These are phyloP conservation scores for Scaptomyza reducta DNA, from an alignment of 2,888 invertebrate genomes.

Conservation along the genomic window DNA sequence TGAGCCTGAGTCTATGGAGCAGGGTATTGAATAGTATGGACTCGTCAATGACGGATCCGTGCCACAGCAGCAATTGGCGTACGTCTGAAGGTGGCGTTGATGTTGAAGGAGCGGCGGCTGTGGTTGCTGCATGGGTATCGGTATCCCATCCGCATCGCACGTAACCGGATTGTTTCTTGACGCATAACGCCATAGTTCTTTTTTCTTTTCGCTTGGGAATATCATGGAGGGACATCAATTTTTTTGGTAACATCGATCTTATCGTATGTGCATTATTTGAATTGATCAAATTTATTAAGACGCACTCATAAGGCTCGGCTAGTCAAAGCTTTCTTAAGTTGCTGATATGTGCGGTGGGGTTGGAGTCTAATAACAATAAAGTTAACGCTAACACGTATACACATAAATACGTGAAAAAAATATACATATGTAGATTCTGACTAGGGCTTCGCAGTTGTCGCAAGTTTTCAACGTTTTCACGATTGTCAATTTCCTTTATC, in stretches of 20 bases:
- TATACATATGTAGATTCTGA: slow-evolving; percentile 25
- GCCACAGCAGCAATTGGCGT: slow-evolving; percentile 39
- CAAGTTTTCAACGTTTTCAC: background rate
- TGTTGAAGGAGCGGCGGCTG: slow-evolving; percentile 81
- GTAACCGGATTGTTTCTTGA: slow-evolving; percentile 79
- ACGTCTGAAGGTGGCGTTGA: slow-evolving; percentile 78
- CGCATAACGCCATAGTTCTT: slow-evolving; percentile 84
- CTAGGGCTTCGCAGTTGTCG: slow-evolving; percentile 32
- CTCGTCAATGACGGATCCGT: slow-evolving; percentile 46
- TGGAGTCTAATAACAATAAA: slow-evolving; percentile 4
- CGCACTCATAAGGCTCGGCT: slow-evolving; percentile 61
- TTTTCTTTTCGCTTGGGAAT: slow-evolving; percentile 84
- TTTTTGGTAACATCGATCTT: slow-evolving; percentile 85
- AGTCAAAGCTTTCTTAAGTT: slow-evolving; percentile 39
- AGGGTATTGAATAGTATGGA: slow-evolving; percentile 52
- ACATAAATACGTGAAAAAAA: background rate
- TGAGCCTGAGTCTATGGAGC: slow-evolving; percentile 58
- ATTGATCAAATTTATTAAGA: slow-evolving; percentile 74
- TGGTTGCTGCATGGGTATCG: slow-evolving; percentile 79
- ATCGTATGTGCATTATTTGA: slow-evolving; percentile 84
- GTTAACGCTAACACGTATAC: slow-evolving; percentile 10
- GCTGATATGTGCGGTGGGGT: slow-evolving; percentile 45
- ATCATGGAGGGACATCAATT: slow-evolving; percentile 85
- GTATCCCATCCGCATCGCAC: slow-evolving; percentile 70
- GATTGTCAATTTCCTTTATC: slow-evolving; percentile 32